These are phyloP conservation scores for Takifugu flavidus DNA, from an alignment of 2,113 vertebrate genomes.

Conservation along the genomic window DNA sequence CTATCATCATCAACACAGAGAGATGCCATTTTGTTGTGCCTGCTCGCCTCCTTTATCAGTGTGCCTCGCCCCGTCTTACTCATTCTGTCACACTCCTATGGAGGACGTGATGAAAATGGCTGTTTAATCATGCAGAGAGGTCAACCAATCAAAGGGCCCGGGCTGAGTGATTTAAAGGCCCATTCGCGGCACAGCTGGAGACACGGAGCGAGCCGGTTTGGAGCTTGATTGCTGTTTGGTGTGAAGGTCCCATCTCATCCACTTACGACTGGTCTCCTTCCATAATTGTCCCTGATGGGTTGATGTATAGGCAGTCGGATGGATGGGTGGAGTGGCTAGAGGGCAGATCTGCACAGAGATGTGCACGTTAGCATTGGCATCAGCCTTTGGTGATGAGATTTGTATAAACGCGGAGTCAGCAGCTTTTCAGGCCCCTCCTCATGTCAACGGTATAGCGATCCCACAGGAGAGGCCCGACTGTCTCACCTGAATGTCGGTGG, in stretches of 20 bases:
- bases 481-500: conserved; percentile 53
- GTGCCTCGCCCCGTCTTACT: conserved; percentile 15
- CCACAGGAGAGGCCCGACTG: background rate
- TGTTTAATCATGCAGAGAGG: conserved; percentile 75
- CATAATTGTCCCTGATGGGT: conserved; percentile 46
- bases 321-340: conserved; percentile 17
- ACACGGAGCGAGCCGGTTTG: conserved; percentile 9
- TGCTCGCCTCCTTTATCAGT: conserved; percentile 23
- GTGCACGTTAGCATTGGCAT: background rate
- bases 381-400: conserved; percentile 11
- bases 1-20: conserved; percentile 31
- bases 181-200: conserved; percentile 66
- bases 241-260: conserved; percentile 53
- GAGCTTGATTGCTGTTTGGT: conserved; percentile 42
- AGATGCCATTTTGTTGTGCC: conserved; percentile 26
- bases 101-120: conserved; percentile 70
- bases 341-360: conserved; percentile 15
- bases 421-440: too few relatives aligned
- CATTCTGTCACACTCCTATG: conserved; percentile 53
- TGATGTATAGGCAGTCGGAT: conserved; percentile 34
- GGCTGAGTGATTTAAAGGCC: conserved; percentile 66
- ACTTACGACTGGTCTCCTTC: conserved; percentile 46
- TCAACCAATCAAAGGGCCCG: conserved; percentile 65
- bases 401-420: too few relatives aligned
- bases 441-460: too few relatives aligned